Percentiles rank a stretch among this genome's conserved stretches.
phyloP scores from a whole-genome alignment of 2,888 invertebrate species.

The Galeruca laticollis region DNA sequence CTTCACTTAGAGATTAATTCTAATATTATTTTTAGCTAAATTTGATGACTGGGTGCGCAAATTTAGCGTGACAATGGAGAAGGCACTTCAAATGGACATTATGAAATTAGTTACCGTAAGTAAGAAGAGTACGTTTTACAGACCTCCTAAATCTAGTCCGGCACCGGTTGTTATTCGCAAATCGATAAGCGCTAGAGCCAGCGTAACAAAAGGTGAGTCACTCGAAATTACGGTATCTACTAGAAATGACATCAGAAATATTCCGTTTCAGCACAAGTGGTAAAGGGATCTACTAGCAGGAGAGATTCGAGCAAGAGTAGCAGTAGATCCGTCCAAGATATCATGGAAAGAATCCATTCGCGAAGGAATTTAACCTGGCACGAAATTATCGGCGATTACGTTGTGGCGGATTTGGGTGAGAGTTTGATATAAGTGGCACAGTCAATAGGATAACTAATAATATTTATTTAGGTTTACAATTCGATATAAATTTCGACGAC shows the following conservation, averaged over 20 bases:
- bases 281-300: conserved; percentile 25
- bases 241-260: not conserved
- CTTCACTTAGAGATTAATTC: not conserved
- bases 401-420: conserved; percentile 73
- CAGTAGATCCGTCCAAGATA: conserved; percentile 42
- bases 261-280: not conserved
- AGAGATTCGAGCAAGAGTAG: conserved; percentile 25
- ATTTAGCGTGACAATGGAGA: conserved; percentile 75
- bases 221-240: conserved; percentile 4
- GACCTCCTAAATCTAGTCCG: conserved; percentile 30
- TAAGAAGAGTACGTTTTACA: conserved; percentile 43
- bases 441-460: not conserved
- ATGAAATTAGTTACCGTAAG: conserved; percentile 68
- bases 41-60: conserved; percentile 79
- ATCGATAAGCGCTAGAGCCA: conserved; percentile 12
- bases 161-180: conserved; percentile 14
- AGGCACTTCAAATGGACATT: conserved; percentile 78
- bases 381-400: conserved; percentile 76
- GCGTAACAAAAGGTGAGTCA: conserved; percentile 27
- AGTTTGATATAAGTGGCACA: not conserved
- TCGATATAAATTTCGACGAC: conserved; percentile 75
- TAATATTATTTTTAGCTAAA: conserved; percentile 63
- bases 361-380: conserved; percentile 72
- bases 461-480: conserved; percentile 68
- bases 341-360: conserved; percentile 58